Conservation (phyloP, 2,113 vertebrate species). For the Crypturellus undulatus region DNA sequence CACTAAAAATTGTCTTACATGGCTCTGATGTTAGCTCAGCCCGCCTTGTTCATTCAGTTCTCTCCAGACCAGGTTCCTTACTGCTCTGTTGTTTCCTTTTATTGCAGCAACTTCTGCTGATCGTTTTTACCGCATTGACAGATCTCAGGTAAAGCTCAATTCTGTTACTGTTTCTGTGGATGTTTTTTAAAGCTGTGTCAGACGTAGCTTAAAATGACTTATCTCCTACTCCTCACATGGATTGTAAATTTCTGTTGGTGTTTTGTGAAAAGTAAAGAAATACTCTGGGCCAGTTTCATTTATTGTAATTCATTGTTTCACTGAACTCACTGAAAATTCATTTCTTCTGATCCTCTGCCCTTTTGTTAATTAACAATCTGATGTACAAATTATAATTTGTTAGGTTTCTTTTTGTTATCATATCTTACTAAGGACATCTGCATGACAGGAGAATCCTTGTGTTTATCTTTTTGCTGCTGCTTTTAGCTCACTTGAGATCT, state of each 20-base stretch:
- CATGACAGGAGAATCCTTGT: neutral
- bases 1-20: neutral
- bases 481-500: conserved; percentile 5
- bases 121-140: conserved; percentile 97
- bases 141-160: conserved; percentile 91
- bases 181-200: neutral
- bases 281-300: neutral
- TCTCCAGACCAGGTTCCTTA: neutral
- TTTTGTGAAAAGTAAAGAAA: neutral
- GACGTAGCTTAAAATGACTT: neutral
- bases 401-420: neutral
- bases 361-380: neutral
- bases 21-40: neutral
- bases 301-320: neutral
- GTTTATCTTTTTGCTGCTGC: neutral
- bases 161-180: fast-evolving
- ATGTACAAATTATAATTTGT: neutral
- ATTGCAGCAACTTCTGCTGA: conserved; percentile 93
- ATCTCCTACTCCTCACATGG: neutral
- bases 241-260: neutral
- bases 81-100: conserved; percentile 11
- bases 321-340: neutral
- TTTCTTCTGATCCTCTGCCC: neutral
- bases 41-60: neutral
- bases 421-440: neutral